Conservation (phyloP, 2,797 vertebrate genomes). For the Clamator glandarius region DNA sequence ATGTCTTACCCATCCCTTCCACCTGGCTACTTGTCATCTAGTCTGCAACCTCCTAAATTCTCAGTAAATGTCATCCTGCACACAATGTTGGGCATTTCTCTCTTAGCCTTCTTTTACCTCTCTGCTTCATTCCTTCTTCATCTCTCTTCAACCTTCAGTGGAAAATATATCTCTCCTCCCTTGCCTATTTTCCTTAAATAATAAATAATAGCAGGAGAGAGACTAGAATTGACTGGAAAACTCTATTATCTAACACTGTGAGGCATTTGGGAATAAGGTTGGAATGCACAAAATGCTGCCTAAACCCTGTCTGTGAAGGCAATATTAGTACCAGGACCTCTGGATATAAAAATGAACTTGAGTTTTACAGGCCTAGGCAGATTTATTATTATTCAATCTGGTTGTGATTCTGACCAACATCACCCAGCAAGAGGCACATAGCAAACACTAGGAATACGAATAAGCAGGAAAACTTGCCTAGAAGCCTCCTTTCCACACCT, state of each 20-base stretch:
- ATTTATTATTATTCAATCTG: not conserved
- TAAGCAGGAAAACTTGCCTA: not conserved
- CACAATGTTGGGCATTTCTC: not conserved
- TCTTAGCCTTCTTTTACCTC: not conserved
- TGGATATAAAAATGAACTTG: not conserved
- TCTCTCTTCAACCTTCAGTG: not conserved
- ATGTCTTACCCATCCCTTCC: not conserved
- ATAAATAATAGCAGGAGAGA: constrained; percentile 45
- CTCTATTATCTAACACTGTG: constrained; percentile 10
- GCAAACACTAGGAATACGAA: not conserved
- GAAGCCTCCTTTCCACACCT: not conserved
- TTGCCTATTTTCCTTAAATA: constrained; percentile 50
- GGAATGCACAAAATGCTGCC: not conserved
- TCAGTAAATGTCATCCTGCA: not conserved
- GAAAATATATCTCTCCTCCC: constrained; percentile 37
- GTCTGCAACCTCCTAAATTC: not conserved
- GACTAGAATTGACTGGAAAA: constrained; percentile 4
- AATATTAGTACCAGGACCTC: not conserved
- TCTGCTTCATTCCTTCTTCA: not conserved
- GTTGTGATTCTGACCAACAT: constrained; percentile 17
- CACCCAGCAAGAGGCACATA: not conserved
- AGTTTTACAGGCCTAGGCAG: not conserved
- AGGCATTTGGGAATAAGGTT: not conserved
- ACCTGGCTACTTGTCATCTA: not conserved
- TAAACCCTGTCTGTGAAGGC: not conserved